phyloP scores from a whole-genome alignment of 2,113 vertebrate species.

The Crotalus horridus region DNA sequence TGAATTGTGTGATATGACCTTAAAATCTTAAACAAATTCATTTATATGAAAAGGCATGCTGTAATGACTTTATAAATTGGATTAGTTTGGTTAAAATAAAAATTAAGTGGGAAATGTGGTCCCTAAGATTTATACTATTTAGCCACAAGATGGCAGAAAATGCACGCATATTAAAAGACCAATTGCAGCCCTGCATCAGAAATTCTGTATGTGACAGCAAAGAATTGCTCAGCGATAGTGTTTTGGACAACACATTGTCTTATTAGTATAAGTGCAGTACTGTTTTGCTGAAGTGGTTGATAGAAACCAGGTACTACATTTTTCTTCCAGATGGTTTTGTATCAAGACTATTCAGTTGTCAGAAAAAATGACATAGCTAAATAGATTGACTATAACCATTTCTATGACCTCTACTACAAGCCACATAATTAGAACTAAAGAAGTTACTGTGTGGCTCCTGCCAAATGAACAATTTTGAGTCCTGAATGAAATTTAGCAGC shows the following conservation, averaged over 20 bases:
- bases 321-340: constrained; percentile 14
- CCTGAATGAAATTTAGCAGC: background rate
- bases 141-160: constrained; percentile 63
- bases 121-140: constrained; percentile 10
- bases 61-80: background rate
- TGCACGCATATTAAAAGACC: background rate
- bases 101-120: background rate
- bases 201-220: background rate
- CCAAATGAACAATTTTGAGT: background rate
- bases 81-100: background rate
- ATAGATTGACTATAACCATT: constrained; percentile 8
- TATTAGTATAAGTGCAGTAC: constrained; percentile 11
- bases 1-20: background rate
- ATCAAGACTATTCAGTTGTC: background rate
- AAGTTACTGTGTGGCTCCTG: constrained; percentile 21
- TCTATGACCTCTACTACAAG: constrained; percentile 11
- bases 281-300: background rate
- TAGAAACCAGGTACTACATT: background rate
- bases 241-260: constrained; percentile 21
- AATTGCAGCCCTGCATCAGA: background rate
- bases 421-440: constrained; percentile 14
- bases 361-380: background rate
- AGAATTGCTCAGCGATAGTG: background rate
- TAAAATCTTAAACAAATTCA: background rate
- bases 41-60: background rate